A percentile compares a stretch with the other conserved stretches of the same genome.
Evolutionary conservation across 2,888 invertebrate species (phyloP).

Genomic region (Melanotus villosus): DNA sequence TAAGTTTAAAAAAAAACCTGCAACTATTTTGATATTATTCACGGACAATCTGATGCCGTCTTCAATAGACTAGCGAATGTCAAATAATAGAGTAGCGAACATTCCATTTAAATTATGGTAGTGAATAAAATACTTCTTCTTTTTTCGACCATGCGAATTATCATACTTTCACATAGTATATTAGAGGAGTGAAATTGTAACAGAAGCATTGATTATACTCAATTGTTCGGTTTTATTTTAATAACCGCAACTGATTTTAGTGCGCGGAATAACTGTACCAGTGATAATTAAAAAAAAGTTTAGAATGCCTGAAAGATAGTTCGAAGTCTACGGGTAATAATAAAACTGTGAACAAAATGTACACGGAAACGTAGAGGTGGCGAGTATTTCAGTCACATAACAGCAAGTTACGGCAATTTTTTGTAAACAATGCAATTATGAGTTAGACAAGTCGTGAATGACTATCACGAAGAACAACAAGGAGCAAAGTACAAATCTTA

Average conservation of each 20-base stretch:
- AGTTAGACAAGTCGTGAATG: conserved; percentile 46
- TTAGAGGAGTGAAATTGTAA: not conserved
- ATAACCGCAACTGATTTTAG: too few relatives aligned
- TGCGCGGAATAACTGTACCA: too few relatives aligned
- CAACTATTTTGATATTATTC: conserved; percentile 2
- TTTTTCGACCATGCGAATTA: conserved; percentile 5
- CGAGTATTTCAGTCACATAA: conserved; percentile 39
- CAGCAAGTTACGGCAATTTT: conserved; percentile 29
- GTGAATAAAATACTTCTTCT: conserved; percentile 1
- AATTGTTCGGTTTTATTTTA: too few relatives aligned
- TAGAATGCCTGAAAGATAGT: too few relatives aligned
- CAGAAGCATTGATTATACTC: not conserved
- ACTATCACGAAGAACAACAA: conserved; percentile 42
- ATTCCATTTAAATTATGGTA: conserved; percentile 15
- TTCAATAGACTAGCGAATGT: not conserved
- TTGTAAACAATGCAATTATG: conserved; percentile 45
- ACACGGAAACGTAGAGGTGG: too few relatives aligned
- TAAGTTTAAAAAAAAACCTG: not conserved
- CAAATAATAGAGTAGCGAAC: conserved; percentile 13
- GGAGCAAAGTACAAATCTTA: conserved; percentile 48
- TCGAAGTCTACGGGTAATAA: too few relatives aligned
- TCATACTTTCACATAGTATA: not conserved
- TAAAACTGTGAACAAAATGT: too few relatives aligned
- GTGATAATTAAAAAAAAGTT: too few relatives aligned
- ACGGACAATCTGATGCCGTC: not conserved